These are phyloP conservation scores for Temnothorax ravouxi DNA, from an alignment of 2,888 invertebrate genomes.

Conservation along the genomic window DNA sequence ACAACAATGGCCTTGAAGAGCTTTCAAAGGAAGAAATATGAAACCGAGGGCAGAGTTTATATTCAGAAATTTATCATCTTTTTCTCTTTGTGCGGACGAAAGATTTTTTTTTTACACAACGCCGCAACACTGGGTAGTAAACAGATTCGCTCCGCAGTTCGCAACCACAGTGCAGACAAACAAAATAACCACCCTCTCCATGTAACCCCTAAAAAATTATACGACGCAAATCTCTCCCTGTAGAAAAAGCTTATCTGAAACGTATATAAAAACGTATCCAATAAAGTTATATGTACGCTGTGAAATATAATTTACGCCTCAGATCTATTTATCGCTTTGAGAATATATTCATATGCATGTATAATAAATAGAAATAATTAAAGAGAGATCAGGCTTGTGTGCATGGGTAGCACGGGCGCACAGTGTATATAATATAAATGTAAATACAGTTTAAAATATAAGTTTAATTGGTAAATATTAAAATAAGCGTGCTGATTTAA, in stretches of 20 bases:
- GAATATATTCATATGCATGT: slow-evolving; percentile 10
- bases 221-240: not conserved
- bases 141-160: slow-evolving; percentile 39
- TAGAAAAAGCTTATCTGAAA: slow-evolving; percentile 27
- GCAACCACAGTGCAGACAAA: slow-evolving; percentile 36
- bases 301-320: slow-evolving; percentile 22
- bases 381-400: not conserved
- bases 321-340: not conserved
- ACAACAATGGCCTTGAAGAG: slow-evolving; percentile 16
- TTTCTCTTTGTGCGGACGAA: not conserved
- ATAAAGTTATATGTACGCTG: not conserved
- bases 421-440: not conserved
- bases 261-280: not conserved
- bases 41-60: slow-evolving; percentile 32
- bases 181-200: slow-evolving; percentile 29
- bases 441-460: not conserved
- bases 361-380: slow-evolving; percentile 11
- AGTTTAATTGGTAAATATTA: not conserved
- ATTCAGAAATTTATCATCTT: slow-evolving; percentile 37
- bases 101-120: slow-evolving; percentile 33
- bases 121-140: slow-evolving; percentile 15
- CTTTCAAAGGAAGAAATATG: not conserved
- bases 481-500: slow-evolving; percentile 7
- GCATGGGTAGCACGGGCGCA: too few species aligned
- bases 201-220: slow-evolving; percentile 38